These are phyloP conservation scores for Polylopha cassiicola DNA, from an alignment of 2,888 invertebrate genomes.

Conservation along the genomic window DNA sequence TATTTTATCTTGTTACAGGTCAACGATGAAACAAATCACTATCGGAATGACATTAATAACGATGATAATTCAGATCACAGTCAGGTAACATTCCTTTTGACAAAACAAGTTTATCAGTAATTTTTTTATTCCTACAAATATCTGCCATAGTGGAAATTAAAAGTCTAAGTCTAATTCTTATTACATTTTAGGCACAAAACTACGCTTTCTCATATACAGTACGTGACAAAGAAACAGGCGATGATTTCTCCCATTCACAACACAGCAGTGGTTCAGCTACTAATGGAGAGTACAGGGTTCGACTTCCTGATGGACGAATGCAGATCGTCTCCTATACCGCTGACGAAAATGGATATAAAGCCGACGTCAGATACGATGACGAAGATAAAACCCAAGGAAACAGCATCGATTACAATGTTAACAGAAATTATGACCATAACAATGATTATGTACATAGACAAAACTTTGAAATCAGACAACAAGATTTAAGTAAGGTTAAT, in stretches of 20 bases:
- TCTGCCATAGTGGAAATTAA: too few relatives aligned
- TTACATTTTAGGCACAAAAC: conserved; percentile 58
- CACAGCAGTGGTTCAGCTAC: conserved; percentile 79
- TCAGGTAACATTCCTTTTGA: conserved; percentile 33
- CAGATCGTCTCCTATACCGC: conserved; percentile 82
- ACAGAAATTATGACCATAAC: conserved; percentile 24
- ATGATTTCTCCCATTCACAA: conserved; percentile 82
- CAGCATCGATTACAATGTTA: conserved; percentile 28
- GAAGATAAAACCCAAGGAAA: conserved; percentile 37
- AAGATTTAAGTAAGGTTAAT: conserved; percentile 15
- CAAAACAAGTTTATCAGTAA: conserved; percentile 23
- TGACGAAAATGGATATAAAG: conserved; percentile 81
- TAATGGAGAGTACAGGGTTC: conserved; percentile 82
- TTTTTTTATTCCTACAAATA: too few relatives aligned
- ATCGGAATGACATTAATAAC: conserved; percentile 34
- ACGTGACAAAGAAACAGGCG: conserved; percentile 78
- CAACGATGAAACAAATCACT: conserved; percentile 31
- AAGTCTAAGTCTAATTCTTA: conserved; percentile 1
- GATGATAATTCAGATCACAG: conserved; percentile 41
- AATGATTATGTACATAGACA: conserved; percentile 16
- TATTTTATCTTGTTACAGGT: conserved; percentile 30
- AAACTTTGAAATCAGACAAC: conserved; percentile 10
- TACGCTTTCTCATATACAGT: conserved; percentile 83
- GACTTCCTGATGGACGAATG: conserved; percentile 80
- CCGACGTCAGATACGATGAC: conserved; percentile 80